Conservation (phyloP, 2,797 vertebrate species). For the Clamator glandarius region DNA sequence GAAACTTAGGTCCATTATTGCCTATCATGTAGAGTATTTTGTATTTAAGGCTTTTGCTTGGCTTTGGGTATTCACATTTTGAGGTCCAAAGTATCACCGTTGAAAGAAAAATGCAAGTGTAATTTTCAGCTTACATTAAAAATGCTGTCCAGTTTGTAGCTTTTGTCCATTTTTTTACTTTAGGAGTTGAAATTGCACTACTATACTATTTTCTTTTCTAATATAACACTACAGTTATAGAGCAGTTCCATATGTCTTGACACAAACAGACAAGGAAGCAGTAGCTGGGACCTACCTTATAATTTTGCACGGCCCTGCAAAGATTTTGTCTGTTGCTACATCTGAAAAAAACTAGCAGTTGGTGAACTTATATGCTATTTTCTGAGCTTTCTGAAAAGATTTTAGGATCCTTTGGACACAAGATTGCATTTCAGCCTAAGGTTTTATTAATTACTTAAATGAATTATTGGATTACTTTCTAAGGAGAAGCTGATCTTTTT, state of each 20-base stretch:
- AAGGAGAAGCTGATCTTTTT: neutral
- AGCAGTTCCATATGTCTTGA: neutral
- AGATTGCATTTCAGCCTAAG: neutral
- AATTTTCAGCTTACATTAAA: neutral
- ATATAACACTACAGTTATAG: neutral
- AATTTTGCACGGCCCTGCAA: neutral
- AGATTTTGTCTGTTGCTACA: neutral
- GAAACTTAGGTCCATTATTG: neutral
- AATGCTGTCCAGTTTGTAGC: accelerated
- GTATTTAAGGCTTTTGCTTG: neutral
- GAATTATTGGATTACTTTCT: neutral
- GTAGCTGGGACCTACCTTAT: neutral
- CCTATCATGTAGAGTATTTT: neutral
- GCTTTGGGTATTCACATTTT: neutral
- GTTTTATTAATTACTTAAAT: neutral
- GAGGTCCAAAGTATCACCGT: neutral
- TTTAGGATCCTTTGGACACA: neutral
- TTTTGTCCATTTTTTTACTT: neutral
- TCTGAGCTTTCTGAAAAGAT: neutral
- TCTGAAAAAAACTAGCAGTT: neutral
- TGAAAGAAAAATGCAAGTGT: neutral
- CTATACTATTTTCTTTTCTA: neutral
- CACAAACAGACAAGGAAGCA: neutral
- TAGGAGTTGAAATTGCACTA: neutral
- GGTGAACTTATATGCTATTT: neutral